Evolutionary conservation across 2,888 invertebrate genomes (phyloP).

Genomic region (Trachelus stipa): DNA sequence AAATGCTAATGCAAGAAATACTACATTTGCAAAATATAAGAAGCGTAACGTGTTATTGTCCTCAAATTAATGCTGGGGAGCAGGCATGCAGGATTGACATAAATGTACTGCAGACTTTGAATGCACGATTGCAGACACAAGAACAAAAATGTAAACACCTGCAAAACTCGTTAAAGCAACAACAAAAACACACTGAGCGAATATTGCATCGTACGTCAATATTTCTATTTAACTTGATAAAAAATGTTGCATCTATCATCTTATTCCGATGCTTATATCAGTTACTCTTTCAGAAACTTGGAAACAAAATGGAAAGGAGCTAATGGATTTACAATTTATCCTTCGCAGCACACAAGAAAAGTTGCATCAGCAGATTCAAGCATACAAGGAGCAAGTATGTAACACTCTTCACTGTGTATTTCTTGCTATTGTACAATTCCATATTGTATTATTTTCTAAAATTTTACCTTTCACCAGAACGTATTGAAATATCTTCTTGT

Average conservation of each 20-base stretch:
- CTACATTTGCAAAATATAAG: conserved; percentile 46
- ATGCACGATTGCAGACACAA: conserved; percentile 65
- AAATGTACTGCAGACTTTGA: conserved; percentile 42
- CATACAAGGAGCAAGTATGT: conserved; percentile 69
- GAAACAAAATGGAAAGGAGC: conserved; percentile 71
- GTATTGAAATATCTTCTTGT: not conserved
- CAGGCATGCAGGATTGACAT: conserved; percentile 30
- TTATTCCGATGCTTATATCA: not conserved
- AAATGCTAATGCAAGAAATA: conserved; percentile 49
- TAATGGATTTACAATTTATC: conserved; percentile 69
- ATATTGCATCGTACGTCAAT: conserved; percentile 72
- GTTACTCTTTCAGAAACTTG: conserved; percentile 67
- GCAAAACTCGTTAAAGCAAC: conserved; percentile 73
- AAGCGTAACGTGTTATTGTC: conserved; percentile 28
- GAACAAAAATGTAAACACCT: conserved; percentile 75
- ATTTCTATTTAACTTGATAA: not conserved
- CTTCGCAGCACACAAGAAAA: conserved; percentile 70
- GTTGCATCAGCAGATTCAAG: conserved; percentile 69
- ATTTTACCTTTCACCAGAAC: not conserved
- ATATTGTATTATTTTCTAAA: not conserved
- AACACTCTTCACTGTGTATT: not conserved
- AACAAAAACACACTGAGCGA: conserved; percentile 74
- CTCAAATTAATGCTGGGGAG: conserved; percentile 17
- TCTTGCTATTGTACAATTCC: not conserved
- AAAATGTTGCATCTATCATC: not conserved